phyloP scores from a whole-genome alignment of 2,888 invertebrate genomes.

The Epinotia bilunana region DNA sequence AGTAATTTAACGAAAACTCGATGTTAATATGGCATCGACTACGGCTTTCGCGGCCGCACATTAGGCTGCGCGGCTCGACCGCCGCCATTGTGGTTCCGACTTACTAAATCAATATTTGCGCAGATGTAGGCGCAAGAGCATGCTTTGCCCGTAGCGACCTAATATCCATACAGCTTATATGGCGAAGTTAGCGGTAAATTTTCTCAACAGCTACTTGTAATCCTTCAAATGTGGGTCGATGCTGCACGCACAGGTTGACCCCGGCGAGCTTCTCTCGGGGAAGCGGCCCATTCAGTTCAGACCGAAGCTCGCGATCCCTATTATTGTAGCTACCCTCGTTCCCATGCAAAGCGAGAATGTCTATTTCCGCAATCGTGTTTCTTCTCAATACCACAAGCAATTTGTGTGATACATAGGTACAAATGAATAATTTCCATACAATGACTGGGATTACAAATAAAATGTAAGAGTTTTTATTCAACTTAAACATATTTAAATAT shows the following conservation, averaged over 20 bases:
- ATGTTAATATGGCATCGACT: conserved; percentile 56
- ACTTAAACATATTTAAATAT: not conserved
- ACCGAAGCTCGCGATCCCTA: conserved; percentile 52
- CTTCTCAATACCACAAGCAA: conserved; percentile 1
- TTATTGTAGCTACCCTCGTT: conserved; percentile 35
- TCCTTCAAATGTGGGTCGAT: conserved; percentile 83
- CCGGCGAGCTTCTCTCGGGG: conserved; percentile 69
- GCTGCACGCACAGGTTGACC: conserved; percentile 81
- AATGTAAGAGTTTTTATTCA: too few species aligned
- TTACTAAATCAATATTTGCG: conserved; percentile 85
- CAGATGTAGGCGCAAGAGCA: conserved; percentile 84
- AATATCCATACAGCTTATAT: conserved; percentile 84
- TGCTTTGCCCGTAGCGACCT: conserved; percentile 82
- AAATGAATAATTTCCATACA: not conserved
- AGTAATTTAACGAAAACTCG: conserved; percentile 59
- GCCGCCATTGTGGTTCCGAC: conserved; percentile 75
- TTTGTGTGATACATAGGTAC: not conserved
- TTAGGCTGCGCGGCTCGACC: conserved; percentile 61
- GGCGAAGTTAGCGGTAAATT: conserved; percentile 84
- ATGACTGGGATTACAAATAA: not conserved
- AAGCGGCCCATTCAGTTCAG: conserved; percentile 72
- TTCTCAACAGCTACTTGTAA: conserved; percentile 83
- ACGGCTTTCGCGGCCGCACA: conserved; percentile 56
- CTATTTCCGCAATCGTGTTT: conserved; percentile 21
- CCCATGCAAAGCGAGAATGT: conserved; percentile 12